Evolutionary conservation across 2,797 vertebrate species (phyloP).

Genomic region (Danio choprae): DNA sequence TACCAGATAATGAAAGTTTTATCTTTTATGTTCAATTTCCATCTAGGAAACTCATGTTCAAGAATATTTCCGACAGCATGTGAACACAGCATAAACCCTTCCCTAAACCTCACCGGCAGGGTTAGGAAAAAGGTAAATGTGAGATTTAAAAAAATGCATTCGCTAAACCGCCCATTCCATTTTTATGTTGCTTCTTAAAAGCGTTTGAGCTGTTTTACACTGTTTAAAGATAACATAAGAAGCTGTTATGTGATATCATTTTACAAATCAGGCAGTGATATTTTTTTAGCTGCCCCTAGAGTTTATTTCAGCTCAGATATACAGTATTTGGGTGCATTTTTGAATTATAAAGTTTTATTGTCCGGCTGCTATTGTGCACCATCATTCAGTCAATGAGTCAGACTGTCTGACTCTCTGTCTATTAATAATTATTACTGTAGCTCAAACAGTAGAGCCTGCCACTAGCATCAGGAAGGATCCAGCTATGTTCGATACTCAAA

Average conservation of each 20-base stretch:
- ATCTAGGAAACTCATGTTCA: too few relatives aligned
- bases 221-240: background rate
- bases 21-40: too few relatives aligned
- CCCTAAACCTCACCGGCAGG: background rate
- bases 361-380: background rate
- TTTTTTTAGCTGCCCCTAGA: too few relatives aligned
- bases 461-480: background rate
- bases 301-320: too few relatives aligned
- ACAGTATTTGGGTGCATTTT: too few relatives aligned
- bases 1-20: too few relatives aligned
- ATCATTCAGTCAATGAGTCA: background rate
- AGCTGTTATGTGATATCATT: too few relatives aligned
- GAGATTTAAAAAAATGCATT: background rate
- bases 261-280: too few relatives aligned
- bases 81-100: too few relatives aligned
- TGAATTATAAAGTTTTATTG: background rate
- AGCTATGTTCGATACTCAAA: background rate
- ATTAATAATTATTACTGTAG: background rate
- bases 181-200: background rate
- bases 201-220: background rate
- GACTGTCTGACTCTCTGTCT: background rate
- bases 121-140: background rate
- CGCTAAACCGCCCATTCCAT: background rate
- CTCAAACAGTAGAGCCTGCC: background rate
- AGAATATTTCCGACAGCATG: too few relatives aligned